Evolutionary conservation across 1,140 invertebrate genomes (phyloP), one percentile per base, ranked within the genome.

Genomic region (Odontomachus brunneus): DNA sequence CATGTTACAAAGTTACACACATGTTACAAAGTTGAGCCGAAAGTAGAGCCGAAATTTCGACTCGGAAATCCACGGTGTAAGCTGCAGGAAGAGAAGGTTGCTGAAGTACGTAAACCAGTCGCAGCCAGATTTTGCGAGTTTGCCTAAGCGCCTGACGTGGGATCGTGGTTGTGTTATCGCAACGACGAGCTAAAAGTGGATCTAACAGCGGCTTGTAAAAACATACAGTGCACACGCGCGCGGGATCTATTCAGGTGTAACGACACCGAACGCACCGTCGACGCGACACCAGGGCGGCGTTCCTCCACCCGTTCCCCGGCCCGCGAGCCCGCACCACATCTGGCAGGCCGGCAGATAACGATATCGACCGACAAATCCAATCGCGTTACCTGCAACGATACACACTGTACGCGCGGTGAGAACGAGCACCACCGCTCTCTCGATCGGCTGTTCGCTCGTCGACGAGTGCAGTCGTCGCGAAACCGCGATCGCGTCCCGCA

Each of bases 341-440:
- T 82, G 81, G 72, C n/a, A n/a, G n/a, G n/a, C 15, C 49, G 14
- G 67, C 71, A 76, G 71, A 62, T 84, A 83, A 85, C 55, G 78
- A 74, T 65, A 65, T 81, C 63, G 60, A 55, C 24, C 33, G 63
- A 69, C 63, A 69, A 44, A 57, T 69, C 51, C 75, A 67, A 71
- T 80, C 57, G 51, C 60, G 51, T 71, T 80, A 62, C 22, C 38
- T 69, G 65, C 22, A 22, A 67, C 29, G 33, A 78, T 75, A 69
- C 22, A 44, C 38, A 11, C 9, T 5, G 29, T 33, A 5, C 29
- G 29, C 29, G 29, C 38, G 38, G 38, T 44, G 38, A 44, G 38
- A 44, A 44, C 38, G 38, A 44, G 3, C 38, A 9, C 38, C 3
- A 44, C 38, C 38, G 38, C 38, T 7, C 38, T 44, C 38, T 11